Percentiles rank a stretch among this genome's conserved stretches.
phyloP scores from a whole-genome alignment of 2,113 vertebrate genomes.

The Pseudois nayaur region DNA sequence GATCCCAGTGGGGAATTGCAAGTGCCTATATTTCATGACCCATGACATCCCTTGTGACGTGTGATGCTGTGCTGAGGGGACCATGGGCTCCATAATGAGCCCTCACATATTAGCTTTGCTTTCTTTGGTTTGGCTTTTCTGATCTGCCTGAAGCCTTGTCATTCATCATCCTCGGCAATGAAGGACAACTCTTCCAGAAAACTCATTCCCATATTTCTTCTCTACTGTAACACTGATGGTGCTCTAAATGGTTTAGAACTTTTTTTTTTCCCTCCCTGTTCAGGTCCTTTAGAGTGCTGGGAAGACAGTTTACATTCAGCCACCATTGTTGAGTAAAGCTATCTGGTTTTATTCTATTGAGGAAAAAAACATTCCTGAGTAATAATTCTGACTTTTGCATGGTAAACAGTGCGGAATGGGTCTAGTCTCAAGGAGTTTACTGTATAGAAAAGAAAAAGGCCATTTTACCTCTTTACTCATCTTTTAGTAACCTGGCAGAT shows the following conservation, averaged over 20 bases:
- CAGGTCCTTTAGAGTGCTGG: neutral
- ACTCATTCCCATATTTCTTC: neutral
- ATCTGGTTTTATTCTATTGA: neutral
- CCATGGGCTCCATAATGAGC: neutral
- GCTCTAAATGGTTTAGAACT: neutral
- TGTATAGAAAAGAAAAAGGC: neutral
- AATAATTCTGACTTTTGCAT: neutral
- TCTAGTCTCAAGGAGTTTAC: neutral
- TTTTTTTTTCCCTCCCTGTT: neutral
- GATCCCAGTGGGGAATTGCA: neutral
- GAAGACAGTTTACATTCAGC: neutral
- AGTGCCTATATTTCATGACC: constrained; percentile 30
- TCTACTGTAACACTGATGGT: neutral
- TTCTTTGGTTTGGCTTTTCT: neutral
- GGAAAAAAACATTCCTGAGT: neutral
- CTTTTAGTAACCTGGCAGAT: neutral
- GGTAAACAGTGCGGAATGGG: neutral
- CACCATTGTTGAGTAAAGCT: neutral
- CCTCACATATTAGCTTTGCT: rapidly evolving
- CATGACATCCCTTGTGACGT: neutral
- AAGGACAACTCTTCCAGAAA: neutral
- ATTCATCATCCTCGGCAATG: neutral
- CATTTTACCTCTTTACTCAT: neutral
- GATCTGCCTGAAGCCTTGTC: neutral
- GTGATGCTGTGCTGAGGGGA: neutral